Conservation (phyloP, 2,888 invertebrate genomes). For the Pomacea canaliculata region DNA sequence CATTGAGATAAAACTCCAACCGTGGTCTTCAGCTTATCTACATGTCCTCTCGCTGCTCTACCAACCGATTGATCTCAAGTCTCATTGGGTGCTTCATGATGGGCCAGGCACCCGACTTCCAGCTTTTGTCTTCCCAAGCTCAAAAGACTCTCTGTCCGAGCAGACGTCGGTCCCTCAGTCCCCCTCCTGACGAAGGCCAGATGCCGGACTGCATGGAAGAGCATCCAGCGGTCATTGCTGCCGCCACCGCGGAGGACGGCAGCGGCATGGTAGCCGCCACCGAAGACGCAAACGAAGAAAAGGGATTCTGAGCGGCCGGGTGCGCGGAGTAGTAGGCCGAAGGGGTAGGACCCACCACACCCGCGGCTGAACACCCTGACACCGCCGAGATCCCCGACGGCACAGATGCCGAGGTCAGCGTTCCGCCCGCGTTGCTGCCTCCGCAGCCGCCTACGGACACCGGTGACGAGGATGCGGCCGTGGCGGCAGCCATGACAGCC, state of each 20-base stretch:
- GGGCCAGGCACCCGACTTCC: too few relatives aligned
- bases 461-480: neutral
- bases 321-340: neutral
- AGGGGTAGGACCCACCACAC: neutral
- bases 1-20: too few relatives aligned
- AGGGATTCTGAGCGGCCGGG: neutral
- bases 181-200: slow-evolving; percentile 16
- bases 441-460: slow-evolving; percentile 2
- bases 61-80: neutral
- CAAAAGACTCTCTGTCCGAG: neutral
- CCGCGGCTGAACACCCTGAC: neutral
- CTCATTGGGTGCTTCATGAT: too few relatives aligned
- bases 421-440: neutral
- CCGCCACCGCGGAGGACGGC: slow-evolving; percentile 5
- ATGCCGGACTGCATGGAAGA: slow-evolving; percentile 13
- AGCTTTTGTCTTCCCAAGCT: too few relatives aligned
- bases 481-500: neutral
- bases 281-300: slow-evolving; percentile 4
- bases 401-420: neutral
- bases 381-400: neutral
- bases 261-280: neutral
- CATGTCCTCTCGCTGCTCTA: neutral
- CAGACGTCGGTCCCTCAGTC: slow-evolving; percentile 7
- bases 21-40: neutral
- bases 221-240: slow-evolving; percentile 7